Percentiles rank a stretch among this genome's conserved stretches.
Evolutionary conservation across 2,888 invertebrate genomes (phyloP).

Genomic region (Phaonia tiefii): DNA sequence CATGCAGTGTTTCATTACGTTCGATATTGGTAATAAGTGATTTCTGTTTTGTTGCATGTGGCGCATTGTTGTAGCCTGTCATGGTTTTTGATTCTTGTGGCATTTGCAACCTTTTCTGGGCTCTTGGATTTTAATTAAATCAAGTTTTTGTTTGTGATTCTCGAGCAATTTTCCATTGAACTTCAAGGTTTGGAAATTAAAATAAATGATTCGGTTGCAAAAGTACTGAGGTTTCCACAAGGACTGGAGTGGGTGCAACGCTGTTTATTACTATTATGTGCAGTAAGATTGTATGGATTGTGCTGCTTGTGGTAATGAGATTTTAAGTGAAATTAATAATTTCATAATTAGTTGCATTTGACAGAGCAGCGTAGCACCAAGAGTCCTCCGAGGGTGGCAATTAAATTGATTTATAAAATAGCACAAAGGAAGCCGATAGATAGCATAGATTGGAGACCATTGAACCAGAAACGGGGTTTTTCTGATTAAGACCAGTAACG

Average conservation of each 20-base stretch:
- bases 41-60: not conserved
- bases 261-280: too few relatives aligned
- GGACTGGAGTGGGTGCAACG: too few relatives aligned
- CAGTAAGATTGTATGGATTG: too few relatives aligned
- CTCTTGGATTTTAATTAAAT: conserved; percentile 50
- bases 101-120: conserved; percentile 49
- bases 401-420: too few relatives aligned
- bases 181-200: conserved; percentile 8
- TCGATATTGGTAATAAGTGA: conserved; percentile 3
- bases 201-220: conserved; percentile 25
- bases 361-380: too few relatives aligned
- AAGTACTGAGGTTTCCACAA: not conserved
- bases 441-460: too few relatives aligned
- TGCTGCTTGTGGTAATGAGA: not conserved
- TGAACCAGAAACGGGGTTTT: too few relatives aligned
- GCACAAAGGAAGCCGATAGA: too few relatives aligned
- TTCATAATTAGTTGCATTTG: conserved; percentile 34
- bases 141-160: conserved; percentile 36
- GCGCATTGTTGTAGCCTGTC: not conserved
- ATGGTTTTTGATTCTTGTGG: conserved; percentile 19
- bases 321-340: conserved; percentile 37
- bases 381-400: too few relatives aligned
- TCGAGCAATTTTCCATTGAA: conserved; percentile 30
- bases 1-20: conserved; percentile 7
- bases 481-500: too few relatives aligned